Percentiles rank a stretch among this genome's conserved stretches.
phyloP scores from a whole-genome alignment of 2,888 invertebrate species.

The Lasioglossum vierecki region DNA sequence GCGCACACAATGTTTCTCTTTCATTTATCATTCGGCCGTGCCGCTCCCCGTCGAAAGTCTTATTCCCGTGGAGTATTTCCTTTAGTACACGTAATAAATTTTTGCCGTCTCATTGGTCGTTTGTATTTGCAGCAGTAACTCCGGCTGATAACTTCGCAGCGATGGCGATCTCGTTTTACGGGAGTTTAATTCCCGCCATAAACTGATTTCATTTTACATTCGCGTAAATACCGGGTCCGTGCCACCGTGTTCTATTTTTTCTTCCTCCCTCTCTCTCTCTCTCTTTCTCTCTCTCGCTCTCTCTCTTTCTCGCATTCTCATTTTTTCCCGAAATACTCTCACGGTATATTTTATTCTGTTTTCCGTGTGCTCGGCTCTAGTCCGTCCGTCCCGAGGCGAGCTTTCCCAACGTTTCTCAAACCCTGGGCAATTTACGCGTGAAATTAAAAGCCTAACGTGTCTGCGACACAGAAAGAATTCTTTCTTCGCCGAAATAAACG shows the following conservation, averaged over 20 bases:
- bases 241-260: conserved; percentile 30
- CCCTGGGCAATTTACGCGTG: conserved; percentile 69
- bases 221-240: conserved; percentile 39
- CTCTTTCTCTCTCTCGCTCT: neutral
- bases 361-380: conserved; percentile 10
- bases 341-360: conserved; percentile 20
- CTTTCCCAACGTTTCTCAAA: conserved; percentile 56
- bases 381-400: conserved; percentile 33
- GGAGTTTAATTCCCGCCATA: conserved; percentile 77
- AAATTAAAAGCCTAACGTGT: conserved; percentile 69
- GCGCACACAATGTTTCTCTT: conserved; percentile 29
- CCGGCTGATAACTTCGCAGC: conserved; percentile 76
- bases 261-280: neutral
- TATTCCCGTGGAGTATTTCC: conserved; percentile 47
- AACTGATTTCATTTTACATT: conserved; percentile 71
- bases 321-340: conserved; percentile 34
- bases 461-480: conserved; percentile 24
- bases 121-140: conserved; percentile 79
- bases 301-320: neutral
- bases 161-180: conserved; percentile 77
- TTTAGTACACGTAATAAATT: conserved; percentile 61
- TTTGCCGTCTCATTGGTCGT: conserved; percentile 78
- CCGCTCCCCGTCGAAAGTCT: conserved; percentile 42
- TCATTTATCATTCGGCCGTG: conserved; percentile 50
- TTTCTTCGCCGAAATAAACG: conserved; percentile 36